Percentiles rank a stretch among this genome's conserved stretches.
Conservation (phyloP, 2,113 vertebrate genomes). For the Cryptomyrus ogoouensis region DNA sequence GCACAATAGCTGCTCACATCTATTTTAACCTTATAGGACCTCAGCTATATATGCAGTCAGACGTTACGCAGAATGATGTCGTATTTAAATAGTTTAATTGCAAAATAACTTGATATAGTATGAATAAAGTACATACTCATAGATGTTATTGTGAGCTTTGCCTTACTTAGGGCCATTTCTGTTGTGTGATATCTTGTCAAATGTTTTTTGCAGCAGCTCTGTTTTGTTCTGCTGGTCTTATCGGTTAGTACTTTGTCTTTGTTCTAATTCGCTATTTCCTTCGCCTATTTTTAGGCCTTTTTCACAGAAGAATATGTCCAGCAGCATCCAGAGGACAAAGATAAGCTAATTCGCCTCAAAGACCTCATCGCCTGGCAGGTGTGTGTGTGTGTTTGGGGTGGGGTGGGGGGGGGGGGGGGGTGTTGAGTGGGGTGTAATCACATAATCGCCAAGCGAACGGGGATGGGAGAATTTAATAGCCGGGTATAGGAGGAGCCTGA, state of each 20-base stretch:
- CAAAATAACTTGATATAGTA: neutral
- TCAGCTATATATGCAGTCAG: neutral
- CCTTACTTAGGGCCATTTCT: neutral
- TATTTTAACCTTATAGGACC: neutral
- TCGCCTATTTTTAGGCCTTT: slow-evolving; percentile 72
- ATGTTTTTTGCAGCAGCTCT: neutral
- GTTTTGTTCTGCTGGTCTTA: neutral
- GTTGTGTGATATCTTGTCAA: neutral
- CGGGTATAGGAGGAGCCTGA: neutral
- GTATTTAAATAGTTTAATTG: neutral
- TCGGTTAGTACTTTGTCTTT: neutral
- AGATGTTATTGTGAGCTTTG: neutral
- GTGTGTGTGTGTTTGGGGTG: slow-evolving; percentile 10
- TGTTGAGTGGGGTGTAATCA: neutral
- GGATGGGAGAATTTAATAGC: neutral
- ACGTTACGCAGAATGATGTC: neutral
- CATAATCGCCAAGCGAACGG: neutral
- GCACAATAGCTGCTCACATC: neutral
- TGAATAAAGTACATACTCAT: neutral
- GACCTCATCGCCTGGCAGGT: slow-evolving; percentile 99
- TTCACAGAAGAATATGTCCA: slow-evolving; percentile 82
- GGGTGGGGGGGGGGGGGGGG: neutral
- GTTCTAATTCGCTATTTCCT: neutral
- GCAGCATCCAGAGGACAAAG: slow-evolving; percentile 78
- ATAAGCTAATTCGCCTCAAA: slow-evolving; percentile 82